Conservation (phyloP, 2,113 vertebrate genomes). For the Nymphicus hollandicus region DNA sequence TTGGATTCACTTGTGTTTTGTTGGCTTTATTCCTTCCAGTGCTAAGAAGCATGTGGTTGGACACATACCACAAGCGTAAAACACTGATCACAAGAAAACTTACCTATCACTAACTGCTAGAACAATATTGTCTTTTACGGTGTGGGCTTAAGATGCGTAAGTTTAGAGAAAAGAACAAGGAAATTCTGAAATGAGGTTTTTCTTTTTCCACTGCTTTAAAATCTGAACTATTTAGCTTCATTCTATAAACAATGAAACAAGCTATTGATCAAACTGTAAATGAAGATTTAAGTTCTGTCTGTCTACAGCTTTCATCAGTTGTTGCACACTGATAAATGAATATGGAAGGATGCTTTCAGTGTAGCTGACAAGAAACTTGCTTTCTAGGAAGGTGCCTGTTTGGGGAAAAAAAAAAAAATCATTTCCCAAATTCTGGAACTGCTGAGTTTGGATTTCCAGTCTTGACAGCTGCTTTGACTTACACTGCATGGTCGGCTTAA, state of each 20-base stretch:
- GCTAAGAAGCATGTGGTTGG: background rate
- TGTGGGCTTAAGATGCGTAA: background rate
- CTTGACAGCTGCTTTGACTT: background rate
- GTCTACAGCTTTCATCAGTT: background rate
- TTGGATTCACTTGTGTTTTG: background rate
- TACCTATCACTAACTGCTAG: background rate
- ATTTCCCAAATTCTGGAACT: background rate
- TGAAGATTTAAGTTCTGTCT: background rate
- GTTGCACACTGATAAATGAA: background rate
- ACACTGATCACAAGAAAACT: background rate
- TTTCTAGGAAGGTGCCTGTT: background rate
- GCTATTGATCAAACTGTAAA: background rate
- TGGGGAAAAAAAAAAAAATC: background rate
- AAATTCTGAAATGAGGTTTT: background rate
- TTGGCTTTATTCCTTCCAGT: background rate
- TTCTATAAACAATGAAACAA: background rate
- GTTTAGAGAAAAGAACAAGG: background rate
- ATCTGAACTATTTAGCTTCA: background rate
- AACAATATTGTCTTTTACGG: background rate
- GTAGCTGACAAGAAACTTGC: background rate
- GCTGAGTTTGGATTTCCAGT: background rate
- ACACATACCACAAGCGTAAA: background rate
- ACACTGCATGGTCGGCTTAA: background rate
- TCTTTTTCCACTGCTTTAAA: background rate
- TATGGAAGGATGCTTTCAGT: background rate